phyloP scores from a whole-genome alignment of 2,113 vertebrate genomes.

The Halichoerus grypus region DNA sequence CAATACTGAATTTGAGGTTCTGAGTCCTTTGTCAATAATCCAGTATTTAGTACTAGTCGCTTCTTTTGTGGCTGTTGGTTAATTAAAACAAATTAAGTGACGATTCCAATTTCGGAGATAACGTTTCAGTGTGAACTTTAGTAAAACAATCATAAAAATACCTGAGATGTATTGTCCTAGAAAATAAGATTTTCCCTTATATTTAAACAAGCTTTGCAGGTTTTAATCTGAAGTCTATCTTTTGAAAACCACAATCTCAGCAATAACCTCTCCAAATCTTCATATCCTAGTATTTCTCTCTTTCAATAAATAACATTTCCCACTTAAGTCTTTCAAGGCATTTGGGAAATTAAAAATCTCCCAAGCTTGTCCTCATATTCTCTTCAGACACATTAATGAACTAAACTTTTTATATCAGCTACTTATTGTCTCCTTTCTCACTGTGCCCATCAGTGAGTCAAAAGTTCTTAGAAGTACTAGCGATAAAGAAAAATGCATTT shows the following conservation, averaged over 20 bases:
- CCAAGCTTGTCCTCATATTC: not conserved
- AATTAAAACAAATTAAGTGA: slow-evolving; percentile 6
- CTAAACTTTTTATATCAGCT: not conserved
- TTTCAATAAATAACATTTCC: not conserved
- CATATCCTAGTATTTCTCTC: slow-evolving; percentile 22
- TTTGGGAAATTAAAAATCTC: not conserved
- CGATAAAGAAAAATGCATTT: slow-evolving; percentile 61
- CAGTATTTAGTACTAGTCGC: not conserved
- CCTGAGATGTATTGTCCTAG: slow-evolving; percentile 27
- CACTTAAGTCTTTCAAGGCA: not conserved
- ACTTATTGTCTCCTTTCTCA: not conserved
- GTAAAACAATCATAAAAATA: slow-evolving; percentile 64
- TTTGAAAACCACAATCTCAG: slow-evolving; percentile 53
- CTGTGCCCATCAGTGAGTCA: not conserved
- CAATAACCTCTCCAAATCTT: not conserved
- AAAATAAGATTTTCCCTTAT: slow-evolving; percentile 36
- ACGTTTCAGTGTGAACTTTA: slow-evolving; percentile 49
- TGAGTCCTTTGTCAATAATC: not conserved
- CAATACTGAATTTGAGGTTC: not conserved
- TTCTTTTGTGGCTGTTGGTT: not conserved
- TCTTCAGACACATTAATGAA: not conserved
- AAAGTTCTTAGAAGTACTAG: slow-evolving; percentile 46
- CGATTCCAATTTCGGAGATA: not conserved
- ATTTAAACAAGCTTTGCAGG: slow-evolving; percentile 15
- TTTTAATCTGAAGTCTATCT: slow-evolving; percentile 54